These are phyloP conservation scores for Oxycera nigricornis DNA, from an alignment of 2,888 invertebrate genomes.

Conservation along the genomic window DNA sequence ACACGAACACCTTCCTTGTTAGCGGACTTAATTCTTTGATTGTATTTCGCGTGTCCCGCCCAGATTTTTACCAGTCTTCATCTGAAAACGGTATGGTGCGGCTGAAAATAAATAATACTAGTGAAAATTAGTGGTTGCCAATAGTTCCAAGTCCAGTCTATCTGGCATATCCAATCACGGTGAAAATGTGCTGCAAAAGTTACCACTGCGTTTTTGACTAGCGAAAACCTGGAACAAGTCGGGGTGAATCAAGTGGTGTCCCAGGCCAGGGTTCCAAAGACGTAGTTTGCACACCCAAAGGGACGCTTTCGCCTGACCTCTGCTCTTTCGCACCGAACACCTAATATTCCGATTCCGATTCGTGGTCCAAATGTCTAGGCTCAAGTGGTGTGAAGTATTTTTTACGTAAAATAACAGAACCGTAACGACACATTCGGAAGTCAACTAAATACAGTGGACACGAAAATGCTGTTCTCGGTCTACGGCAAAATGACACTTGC, in stretches of 20 bases:
- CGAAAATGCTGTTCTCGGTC: slow-evolving; percentile 26
- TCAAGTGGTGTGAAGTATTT: slow-evolving; percentile 5
- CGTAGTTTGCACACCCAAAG: slow-evolving; percentile 1
- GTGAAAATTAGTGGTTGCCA: slow-evolving; percentile 26
- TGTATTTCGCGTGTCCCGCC: slow-evolving; percentile 53
- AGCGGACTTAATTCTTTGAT: slow-evolving; percentile 27
- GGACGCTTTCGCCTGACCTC: slow-evolving; percentile 14
- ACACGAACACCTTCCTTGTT: not conserved
- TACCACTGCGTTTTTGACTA: not conserved
- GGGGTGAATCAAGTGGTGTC: too few relatives aligned
- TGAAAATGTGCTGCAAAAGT: slow-evolving; percentile 20
- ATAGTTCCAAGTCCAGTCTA: slow-evolving; percentile 6
- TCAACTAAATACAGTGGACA: not conserved
- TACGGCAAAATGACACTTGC: slow-evolving; percentile 26
- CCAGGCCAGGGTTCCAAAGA: slow-evolving; percentile 4
- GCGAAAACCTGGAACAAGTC: not conserved
- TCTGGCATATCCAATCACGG: not conserved
- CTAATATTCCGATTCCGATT: not conserved
- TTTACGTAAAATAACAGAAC: slow-evolving; percentile 1
- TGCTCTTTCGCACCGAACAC: not conserved
- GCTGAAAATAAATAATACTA: slow-evolving; percentile 37
- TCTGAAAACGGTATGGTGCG: slow-evolving; percentile 47
- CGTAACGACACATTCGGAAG: not conserved
- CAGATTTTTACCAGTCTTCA: slow-evolving; percentile 50
- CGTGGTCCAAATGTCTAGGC: slow-evolving; percentile 8